Evolutionary conservation across 2,113 vertebrate species (phyloP), one percentile per base, ranked within the genome.

Genomic region (Zootoca vivipara): DNA sequence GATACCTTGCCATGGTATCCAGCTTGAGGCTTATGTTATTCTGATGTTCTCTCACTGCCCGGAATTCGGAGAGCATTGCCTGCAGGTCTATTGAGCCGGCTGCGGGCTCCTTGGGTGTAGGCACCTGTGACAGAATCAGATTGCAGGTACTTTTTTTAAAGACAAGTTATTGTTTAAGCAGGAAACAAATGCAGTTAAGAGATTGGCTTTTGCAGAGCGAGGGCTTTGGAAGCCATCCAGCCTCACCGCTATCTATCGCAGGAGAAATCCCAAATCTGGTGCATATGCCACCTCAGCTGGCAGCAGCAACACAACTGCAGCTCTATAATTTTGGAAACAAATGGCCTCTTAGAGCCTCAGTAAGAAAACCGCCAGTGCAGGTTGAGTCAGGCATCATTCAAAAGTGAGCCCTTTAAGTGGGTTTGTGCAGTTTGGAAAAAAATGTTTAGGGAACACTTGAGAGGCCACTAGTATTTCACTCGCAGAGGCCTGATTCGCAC

Each of bases 1-100:
- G 1, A 78, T 92, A 97, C 96, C 96, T 95, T 91, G 95, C 96
- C 95, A 97, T 94, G 92, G 92, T 95, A 65, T 88, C 92, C 91
- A 97, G 92, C 83, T 91, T 96, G 87, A 83, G 38, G 72, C 96
- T 94, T 95, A 96, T 94, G 81, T 91, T 95, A 72, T 38, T 94
- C 75, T 97, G 96, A 78, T 95, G 96, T 82, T 95, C 93, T 67
- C 89, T 95, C 91, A 97, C 94, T 33, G 96, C 94, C 89, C 96
- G 94, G 62, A 97, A 87, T 80, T 97, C 95, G 20, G 94, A 91
- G 16, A 96, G 91, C 12, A 96, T 93, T 91, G 94, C 96, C 88
- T 96, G 96, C 85, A 97, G 89, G 65, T 96, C 94, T 33, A 96
- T 92, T 0, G 90, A 81, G 40, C 92, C 94, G 56, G 94, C 91